These are phyloP conservation scores for Tinamus guttatus DNA, from an alignment of 2,113 vertebrate species.

Conservation along the genomic window DNA sequence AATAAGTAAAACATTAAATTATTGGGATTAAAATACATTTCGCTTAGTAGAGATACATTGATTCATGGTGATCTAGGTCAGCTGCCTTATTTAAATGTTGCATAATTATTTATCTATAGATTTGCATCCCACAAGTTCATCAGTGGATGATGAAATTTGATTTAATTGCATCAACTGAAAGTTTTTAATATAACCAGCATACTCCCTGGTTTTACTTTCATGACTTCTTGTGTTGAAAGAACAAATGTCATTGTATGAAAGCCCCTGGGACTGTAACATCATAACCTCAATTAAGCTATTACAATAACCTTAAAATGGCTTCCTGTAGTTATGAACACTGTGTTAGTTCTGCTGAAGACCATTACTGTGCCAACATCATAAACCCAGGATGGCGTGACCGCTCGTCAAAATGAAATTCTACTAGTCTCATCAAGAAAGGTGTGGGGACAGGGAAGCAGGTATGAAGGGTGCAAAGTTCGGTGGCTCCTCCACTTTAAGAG, in stretches of 20 bases:
- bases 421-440: background rate
- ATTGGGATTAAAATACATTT: conserved; percentile 4
- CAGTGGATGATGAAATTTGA: conserved; percentile 37
- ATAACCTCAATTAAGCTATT: background rate
- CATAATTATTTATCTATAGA: conserved; percentile 16
- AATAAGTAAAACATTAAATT: background rate
- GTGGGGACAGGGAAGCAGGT: background rate
- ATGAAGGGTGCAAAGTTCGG: background rate
- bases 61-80: background rate
- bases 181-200: conserved; percentile 9
- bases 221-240: conserved; percentile 27
- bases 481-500: background rate
- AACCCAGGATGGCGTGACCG: too few species aligned
- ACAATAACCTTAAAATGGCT: background rate
- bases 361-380: background rate
- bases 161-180: conserved; percentile 49
- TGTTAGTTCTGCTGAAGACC: background rate
- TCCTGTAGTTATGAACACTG: background rate
- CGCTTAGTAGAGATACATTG: background rate
- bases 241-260: conserved; percentile 42
- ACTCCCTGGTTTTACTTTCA: background rate
- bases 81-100: background rate
- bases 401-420: background rate
- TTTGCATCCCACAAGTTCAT: background rate
- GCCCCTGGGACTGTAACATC: background rate